Conservation (phyloP, 1,140 invertebrate genomes). For the Brachionus asplanchnoidis region DNA sequence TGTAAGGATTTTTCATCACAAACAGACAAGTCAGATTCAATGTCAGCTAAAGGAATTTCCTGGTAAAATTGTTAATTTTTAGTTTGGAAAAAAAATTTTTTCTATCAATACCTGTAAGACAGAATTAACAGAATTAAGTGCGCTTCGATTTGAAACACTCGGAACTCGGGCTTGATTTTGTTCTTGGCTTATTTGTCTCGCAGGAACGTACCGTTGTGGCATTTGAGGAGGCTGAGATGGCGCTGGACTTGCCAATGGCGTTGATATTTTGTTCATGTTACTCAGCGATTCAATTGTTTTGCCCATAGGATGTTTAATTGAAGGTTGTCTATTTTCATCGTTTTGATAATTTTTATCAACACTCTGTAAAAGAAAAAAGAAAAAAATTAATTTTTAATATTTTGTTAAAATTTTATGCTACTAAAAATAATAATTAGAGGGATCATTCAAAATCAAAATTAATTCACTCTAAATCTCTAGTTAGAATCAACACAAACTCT, state of each 20-base stretch:
- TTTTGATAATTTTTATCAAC: constrained; percentile 30
- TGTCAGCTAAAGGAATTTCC: background rate
- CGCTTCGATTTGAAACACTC: background rate
- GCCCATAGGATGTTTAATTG: background rate
- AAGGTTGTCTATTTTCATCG: constrained; percentile 7
- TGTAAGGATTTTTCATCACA: background rate
- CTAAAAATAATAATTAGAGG: background rate
- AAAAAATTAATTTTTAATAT: background rate
- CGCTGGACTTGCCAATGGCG: background rate
- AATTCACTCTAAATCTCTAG: constrained; percentile 14
- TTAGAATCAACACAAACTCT: background rate
- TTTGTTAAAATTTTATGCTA: background rate
- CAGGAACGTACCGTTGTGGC: constrained; percentile 11
- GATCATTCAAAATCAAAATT: background rate
- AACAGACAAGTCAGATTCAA: background rate
- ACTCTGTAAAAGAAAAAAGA: constrained; percentile 10
- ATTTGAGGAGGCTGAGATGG: background rate
- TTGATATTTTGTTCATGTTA: constrained; percentile 3
- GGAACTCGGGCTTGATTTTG: background rate
- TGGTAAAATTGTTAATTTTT: background rate
- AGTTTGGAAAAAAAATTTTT: background rate
- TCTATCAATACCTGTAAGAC: background rate
- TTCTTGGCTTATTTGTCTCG: constrained; percentile 12
- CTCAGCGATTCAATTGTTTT: background rate
- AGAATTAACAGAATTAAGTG: background rate